Base-by-base conservation (phyloP, 2,113 vertebrate species). In the Eclectus roratus region DNA sequence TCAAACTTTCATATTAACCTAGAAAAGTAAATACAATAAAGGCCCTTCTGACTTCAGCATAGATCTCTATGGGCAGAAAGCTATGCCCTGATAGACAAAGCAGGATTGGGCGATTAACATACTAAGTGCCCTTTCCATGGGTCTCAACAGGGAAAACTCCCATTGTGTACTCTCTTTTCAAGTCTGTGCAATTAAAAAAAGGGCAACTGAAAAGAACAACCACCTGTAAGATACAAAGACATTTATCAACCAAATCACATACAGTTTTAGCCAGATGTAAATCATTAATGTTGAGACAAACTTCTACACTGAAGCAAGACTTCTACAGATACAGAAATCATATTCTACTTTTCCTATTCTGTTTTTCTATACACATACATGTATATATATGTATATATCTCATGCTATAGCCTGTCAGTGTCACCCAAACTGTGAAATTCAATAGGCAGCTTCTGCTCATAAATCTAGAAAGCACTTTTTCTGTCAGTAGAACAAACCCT, bases 391-490 rank as follows among this genome's bases (percentile, higher is more conserved):
- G 31, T 53, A 73, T 43, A 6, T 7, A 73, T 58, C n/a, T 83
- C 64, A 37, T 52, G 28, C 53, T 83, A 49, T 27, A 65, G 80
- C 66, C 70, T 65, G 85, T 53, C 79, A 76, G 37, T 49, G 66
- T 91, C 82, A 90, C 60, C 78, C 41, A 92, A 18, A 31, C 31
- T 64, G 50, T 43, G 76, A 80, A 95, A 89, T 78, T 49, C 81
- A 35, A 58, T 7, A 66, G 84, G 79, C 91, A 93, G 86, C 69
- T 93, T 95, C 85, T 74, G 50, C 85, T 90, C 56, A 81, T 85
- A 77, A 80, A 55, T 56, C 91, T 89, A 89, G 77, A 91, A 94
- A 90, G 80, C 66, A 76, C 66, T 89, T 94, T 94, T 96, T 91
- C 87, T 93, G 93, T 94, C 85, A 92, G 80, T 3, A 93, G 76